Evolutionary conservation across 23 tunicate species (phyloP).

Genomic region (Pegea sp.): DNA sequence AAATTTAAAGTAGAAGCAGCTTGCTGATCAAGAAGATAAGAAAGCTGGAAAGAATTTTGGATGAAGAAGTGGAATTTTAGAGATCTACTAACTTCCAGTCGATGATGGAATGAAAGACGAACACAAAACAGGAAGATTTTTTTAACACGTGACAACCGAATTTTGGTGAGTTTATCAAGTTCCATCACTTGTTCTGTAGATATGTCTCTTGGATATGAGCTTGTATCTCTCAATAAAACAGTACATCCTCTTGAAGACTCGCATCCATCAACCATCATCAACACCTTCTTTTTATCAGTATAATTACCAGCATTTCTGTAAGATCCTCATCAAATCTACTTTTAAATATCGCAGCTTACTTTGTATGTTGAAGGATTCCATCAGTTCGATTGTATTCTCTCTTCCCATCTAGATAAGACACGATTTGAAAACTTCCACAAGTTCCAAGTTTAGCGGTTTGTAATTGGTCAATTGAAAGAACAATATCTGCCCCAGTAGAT

Average conservation of each 20-base stretch:
- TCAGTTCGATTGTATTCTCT: constrained; percentile 13
- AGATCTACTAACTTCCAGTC: constrained; percentile 25
- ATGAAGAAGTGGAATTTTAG: background rate
- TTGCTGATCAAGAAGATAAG: constrained; percentile 80
- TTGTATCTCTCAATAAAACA: constrained; percentile 19
- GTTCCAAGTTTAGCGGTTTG: constrained; percentile 37
- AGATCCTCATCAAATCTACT: background rate
- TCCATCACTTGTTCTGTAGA: background rate
- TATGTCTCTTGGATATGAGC: background rate
- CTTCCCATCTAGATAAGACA: constrained; percentile 15
- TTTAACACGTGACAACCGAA: constrained; percentile 14
- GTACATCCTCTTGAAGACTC: constrained; percentile 46
- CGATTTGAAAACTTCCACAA: constrained; percentile 37
- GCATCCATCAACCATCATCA: constrained; percentile 64
- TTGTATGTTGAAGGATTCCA: constrained; percentile 8
- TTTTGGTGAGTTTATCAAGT: constrained; percentile 1
- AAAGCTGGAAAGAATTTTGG: constrained; percentile 13
- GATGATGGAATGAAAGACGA: constrained; percentile 38
- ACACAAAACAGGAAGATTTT: constrained; percentile 26
- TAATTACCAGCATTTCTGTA: background rate
- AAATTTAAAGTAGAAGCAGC: constrained; percentile 6
- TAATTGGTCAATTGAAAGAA: constrained; percentile 59
- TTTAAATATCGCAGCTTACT: background rate
- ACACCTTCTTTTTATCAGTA: constrained; percentile 21
- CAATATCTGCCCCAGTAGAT: constrained; percentile 54